Base-by-base conservation (phyloP, 2,113 vertebrate species). In the Cephalopholis sonnerati region DNA sequence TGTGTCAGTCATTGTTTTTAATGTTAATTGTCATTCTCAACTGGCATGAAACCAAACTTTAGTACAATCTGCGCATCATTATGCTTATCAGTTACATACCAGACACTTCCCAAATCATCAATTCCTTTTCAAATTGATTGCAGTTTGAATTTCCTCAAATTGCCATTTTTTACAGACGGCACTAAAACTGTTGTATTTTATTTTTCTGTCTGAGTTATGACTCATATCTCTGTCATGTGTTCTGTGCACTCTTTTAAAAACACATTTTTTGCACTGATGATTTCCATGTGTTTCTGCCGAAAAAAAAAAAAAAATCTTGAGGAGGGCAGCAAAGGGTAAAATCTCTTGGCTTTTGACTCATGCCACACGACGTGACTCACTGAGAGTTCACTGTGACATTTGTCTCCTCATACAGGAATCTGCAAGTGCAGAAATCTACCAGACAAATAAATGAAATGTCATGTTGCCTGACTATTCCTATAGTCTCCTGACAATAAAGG, bases 291-390 rank as follows among this genome's bases (percentile, higher is more conserved):
- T 72, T 75, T 85, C 51, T 59, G n/a, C 8, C 2, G 3, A 32
- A 48, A 50, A 29, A 18, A 6, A 7, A 85, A 82, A 73, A 39
- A 32, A 66, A 25, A 22, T 32, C 4, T 54, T 53, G 16, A 79
- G 22, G 51, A 71, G n/a, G 44, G 24, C 53, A 74, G 25, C 7
- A 50, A 44, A 59, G 65, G 57, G n/a, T 81, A 27, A 82, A 67
- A 82, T 75, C 32, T 76, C 70, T 29, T 46, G 67, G 62, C 68
- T 83, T 72, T 81, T 77, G 83, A 78, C 58, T 87, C 76, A 77
- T 68, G 58, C 6, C 32, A 39, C 46, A 6, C 20, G 10, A 44
- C 25, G 27, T 87, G 79, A 88, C 77, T 90, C 72, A 88, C 7
- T 17, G 51, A 73, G 62, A 54, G 55, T 48, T 76, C 48, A 76